phyloP scores from a whole-genome alignment of 1,140 invertebrate species.

The Coelopa frigida region DNA sequence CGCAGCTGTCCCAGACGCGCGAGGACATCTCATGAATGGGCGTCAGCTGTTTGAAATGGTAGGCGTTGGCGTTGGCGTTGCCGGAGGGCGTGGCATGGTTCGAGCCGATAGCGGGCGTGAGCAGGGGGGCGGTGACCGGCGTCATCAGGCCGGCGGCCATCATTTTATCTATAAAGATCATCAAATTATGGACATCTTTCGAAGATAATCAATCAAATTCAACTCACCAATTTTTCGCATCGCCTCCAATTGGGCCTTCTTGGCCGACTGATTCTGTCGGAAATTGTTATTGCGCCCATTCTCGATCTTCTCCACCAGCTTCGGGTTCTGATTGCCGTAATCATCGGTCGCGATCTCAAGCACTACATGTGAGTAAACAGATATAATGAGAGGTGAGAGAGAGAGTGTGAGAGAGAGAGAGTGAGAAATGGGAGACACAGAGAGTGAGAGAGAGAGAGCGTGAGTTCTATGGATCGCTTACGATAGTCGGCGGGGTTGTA shows the following conservation, averaged over 20 bases:
- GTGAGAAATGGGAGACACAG: not conserved
- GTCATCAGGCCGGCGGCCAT: conserved; percentile 44
- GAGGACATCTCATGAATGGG: conserved; percentile 34
- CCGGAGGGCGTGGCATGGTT: not conserved
- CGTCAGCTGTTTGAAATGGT: conserved; percentile 16
- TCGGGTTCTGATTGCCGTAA: conserved; percentile 58
- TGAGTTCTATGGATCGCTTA: conserved; percentile 55
- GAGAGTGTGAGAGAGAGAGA: not conserved
- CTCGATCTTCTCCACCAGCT: conserved; percentile 54
- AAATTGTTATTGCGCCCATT: conserved; percentile 62
- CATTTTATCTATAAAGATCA: conserved; percentile 30
- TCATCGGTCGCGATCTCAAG: conserved; percentile 80
- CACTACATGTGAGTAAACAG: conserved; percentile 61
- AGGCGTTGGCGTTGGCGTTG: not conserved
- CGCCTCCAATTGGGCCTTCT: conserved; percentile 25
- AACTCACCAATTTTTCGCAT: conserved; percentile 33
- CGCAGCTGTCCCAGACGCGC: conserved; percentile 24
- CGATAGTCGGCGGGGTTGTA: conserved; percentile 88
- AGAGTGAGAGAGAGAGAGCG: not conserved
- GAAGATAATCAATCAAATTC: not conserved
- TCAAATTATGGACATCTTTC: not conserved
- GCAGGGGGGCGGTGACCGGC: conserved; percentile 44
- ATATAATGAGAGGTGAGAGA: no score
- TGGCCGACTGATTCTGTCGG: conserved; percentile 27
- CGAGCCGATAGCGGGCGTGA: conserved; percentile 14